Evolutionary conservation across 1,140 invertebrate species (phyloP).

Genomic region (Proctacanthus coquilletti): DNA sequence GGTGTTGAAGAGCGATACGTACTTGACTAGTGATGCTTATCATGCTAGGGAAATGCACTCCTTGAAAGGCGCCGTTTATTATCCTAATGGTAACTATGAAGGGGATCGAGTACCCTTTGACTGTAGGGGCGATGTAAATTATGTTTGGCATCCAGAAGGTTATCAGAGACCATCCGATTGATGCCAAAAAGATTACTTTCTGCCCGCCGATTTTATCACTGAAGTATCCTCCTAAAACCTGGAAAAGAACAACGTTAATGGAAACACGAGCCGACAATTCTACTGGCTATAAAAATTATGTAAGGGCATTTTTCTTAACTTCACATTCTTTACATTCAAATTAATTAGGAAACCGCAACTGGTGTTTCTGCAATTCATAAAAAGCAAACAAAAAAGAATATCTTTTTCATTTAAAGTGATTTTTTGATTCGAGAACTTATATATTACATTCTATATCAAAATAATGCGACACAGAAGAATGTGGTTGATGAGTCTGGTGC

Average conservation of each 20-base stretch:
- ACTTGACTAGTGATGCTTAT: conserved; percentile 51
- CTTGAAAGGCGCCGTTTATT: conserved; percentile 53
- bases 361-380: too few species aligned
- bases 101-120: conserved; percentile 36
- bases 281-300: background rate
- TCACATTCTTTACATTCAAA: too few species aligned
- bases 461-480: too few species aligned
- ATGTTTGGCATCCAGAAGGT: conserved; percentile 53
- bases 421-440: too few species aligned
- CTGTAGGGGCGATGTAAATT: conserved; percentile 38
- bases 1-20: conserved; percentile 17
- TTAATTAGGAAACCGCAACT: too few species aligned
- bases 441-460: too few species aligned
- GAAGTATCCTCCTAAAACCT: conserved; percentile 43
- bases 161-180: conserved; percentile 47
- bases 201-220: conserved; percentile 55
- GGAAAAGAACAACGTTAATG: conserved; percentile 23
- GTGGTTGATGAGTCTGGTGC: too few species aligned
- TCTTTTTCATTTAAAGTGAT: too few species aligned
- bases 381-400: too few species aligned
- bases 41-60: conserved; percentile 53
- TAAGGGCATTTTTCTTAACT: too few species aligned
- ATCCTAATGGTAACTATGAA: conserved; percentile 44
- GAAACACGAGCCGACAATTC: background rate
- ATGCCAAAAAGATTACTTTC: conserved; percentile 44